These are phyloP conservation scores for Apamea crenata DNA, from an alignment of 2,888 invertebrate species.

Conservation along the genomic window DNA sequence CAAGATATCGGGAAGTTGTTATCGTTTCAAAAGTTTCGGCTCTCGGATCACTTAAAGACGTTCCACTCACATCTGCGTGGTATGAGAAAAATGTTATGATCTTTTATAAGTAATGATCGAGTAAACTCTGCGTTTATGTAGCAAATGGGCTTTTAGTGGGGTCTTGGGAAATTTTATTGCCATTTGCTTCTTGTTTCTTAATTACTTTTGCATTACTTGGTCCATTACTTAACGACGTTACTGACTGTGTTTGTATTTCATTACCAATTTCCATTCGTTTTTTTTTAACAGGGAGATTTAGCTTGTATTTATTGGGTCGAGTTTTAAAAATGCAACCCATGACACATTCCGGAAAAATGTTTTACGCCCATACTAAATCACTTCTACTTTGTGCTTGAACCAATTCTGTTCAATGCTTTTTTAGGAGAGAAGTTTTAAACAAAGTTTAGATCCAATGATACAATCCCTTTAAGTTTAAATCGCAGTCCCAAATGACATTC, in stretches of 20 bases:
- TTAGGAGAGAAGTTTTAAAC: slow-evolving; percentile 25
- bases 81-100: slow-evolving; percentile 65
- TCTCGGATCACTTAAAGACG: slow-evolving; percentile 64
- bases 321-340: not conserved
- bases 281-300: not conserved
- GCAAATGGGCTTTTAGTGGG: slow-evolving; percentile 29
- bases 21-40: slow-evolving; percentile 70
- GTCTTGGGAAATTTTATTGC: slow-evolving; percentile 19
- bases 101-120: slow-evolving; percentile 54
- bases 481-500: slow-evolving; percentile 52
- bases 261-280: not conserved
- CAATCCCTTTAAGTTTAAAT: slow-evolving; percentile 49
- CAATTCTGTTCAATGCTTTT: slow-evolving; percentile 13
- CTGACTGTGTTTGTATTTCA: not conserved
- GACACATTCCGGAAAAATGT: not conserved
- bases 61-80: slow-evolving; percentile 57
- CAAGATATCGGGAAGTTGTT: slow-evolving; percentile 74
- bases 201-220: slow-evolving; percentile 10
- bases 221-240: not conserved
- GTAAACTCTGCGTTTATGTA: slow-evolving; percentile 39
- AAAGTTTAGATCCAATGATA: slow-evolving; percentile 39
- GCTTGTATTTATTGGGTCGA: not conserved
- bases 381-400: slow-evolving; percentile 3
- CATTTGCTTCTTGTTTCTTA: slow-evolving; percentile 24
- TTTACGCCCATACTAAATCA: not conserved